Conservation (phyloP, 2,797 vertebrate genomes). For the Megalops cyprinoides region DNA sequence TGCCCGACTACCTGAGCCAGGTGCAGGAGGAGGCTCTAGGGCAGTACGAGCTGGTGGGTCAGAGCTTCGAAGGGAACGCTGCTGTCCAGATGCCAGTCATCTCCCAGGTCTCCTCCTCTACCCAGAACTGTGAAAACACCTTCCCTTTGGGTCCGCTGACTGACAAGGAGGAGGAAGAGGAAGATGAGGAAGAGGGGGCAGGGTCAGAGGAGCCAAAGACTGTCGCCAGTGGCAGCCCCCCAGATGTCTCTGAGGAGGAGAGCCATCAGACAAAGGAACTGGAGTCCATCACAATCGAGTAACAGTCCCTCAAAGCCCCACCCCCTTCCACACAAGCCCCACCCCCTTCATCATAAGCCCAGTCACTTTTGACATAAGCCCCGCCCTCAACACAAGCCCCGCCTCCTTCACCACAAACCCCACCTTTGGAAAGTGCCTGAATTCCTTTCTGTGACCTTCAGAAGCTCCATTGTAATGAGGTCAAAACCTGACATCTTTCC, state of each 20-base stretch:
- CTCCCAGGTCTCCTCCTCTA: slow-evolving; percentile 97
- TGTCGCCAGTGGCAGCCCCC: slow-evolving; percentile 66
- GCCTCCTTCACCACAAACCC: slow-evolving; percentile 51
- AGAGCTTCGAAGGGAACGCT: slow-evolving; percentile 84
- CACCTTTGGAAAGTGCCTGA: slow-evolving; percentile 90
- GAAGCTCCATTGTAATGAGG: slow-evolving; percentile 47
- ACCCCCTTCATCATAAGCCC: slow-evolving; percentile 47
- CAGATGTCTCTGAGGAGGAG: slow-evolving; percentile 73
- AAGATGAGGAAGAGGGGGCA: slow-evolving; percentile 54
- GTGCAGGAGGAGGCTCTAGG: slow-evolving; percentile 91
- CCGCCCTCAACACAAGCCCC: not conserved
- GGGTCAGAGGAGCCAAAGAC: slow-evolving; percentile 65
- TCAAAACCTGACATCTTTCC: slow-evolving; percentile 52
- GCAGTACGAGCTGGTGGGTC: slow-evolving; percentile 89
- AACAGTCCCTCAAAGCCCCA: slow-evolving; percentile 65
- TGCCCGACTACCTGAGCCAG: slow-evolving; percentile 97
- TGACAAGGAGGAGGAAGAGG: slow-evolving; percentile 78
- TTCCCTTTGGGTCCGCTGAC: slow-evolving; percentile 84
- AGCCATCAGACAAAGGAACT: slow-evolving; percentile 78
- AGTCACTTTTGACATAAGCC: too few species aligned
- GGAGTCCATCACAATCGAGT: slow-evolving; percentile 87
- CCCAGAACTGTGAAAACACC: slow-evolving; percentile 93
- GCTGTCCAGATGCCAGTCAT: slow-evolving; percentile 97
- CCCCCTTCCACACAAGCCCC: not conserved
- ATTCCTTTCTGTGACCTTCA: slow-evolving; percentile 69